Percentiles rank a stretch among this genome's conserved stretches.
Conservation (phyloP, 2,888 invertebrate species). For the Acrocyrtus sp. region DNA sequence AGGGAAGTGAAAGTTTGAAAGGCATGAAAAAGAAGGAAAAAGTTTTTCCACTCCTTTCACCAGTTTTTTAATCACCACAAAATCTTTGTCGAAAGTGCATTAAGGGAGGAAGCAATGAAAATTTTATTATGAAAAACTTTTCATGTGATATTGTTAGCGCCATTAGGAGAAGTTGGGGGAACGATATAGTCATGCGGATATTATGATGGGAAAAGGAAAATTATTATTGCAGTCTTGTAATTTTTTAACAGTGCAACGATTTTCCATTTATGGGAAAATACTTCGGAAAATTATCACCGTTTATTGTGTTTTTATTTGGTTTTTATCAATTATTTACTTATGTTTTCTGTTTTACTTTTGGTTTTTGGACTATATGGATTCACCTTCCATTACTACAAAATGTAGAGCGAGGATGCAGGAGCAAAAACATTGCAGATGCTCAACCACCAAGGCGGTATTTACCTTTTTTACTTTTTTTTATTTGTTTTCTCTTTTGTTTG, state of each 20-base stretch:
- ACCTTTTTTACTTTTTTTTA: slow-evolving; percentile 40
- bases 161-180: too few relatives aligned
- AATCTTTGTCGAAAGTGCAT: background rate
- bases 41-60: too few relatives aligned
- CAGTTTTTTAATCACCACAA: background rate
- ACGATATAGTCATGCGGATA: too few relatives aligned
- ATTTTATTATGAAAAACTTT: too few relatives aligned
- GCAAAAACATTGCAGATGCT: slow-evolving; percentile 70
- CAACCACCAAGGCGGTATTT: slow-evolving; percentile 71
- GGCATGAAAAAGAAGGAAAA: too few relatives aligned
- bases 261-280: background rate
- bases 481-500: slow-evolving; percentile 5
- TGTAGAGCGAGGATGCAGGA: slow-evolving; percentile 71
- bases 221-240: background rate
- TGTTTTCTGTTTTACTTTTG: slow-evolving; percentile 31
- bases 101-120: too few relatives aligned
- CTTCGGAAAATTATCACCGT: background rate
- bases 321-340: slow-evolving; percentile 15
- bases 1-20: too few relatives aligned
- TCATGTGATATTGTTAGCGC: too few relatives aligned
- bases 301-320: slow-evolving; percentile 3
- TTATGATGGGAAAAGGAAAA: too few relatives aligned
- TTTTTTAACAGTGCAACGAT: background rate
- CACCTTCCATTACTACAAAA: background rate
- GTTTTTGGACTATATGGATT: slow-evolving; percentile 46